Evolutionary conservation across 2,797 vertebrate species (phyloP).

Genomic region (Labeo calbasu): DNA sequence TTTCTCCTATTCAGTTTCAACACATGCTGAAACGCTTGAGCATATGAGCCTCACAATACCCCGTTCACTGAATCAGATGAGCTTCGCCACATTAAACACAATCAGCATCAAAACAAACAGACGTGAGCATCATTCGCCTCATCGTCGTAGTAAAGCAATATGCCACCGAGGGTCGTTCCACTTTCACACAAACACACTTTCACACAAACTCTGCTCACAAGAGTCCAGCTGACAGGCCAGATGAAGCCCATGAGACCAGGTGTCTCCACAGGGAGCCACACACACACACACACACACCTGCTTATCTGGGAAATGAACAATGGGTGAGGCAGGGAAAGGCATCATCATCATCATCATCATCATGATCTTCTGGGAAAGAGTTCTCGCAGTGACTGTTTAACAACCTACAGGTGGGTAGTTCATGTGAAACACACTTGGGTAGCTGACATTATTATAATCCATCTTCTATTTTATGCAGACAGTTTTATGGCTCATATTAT

Average conservation of each 20-base stretch:
- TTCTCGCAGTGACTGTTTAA: neutral
- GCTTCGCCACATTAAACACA: neutral
- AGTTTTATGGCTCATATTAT: neutral
- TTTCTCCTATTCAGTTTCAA: neutral
- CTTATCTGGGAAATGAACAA: conserved; percentile 26
- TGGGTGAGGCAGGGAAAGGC: neutral
- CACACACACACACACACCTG: conserved; percentile 48
- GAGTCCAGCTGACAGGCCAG: neutral
- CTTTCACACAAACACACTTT: conserved; percentile 58
- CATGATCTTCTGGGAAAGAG: conserved; percentile 2
- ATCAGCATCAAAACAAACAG: neutral
- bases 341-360: conserved; percentile 17
- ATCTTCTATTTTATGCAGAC: neutral
- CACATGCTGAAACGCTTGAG: neutral
- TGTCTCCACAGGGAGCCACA: conserved; percentile 66
- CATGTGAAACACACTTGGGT: neutral
- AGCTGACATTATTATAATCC: neutral
- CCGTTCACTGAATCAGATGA: neutral
- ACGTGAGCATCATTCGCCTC: neutral
- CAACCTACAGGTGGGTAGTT: neutral
- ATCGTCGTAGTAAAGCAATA: neutral
- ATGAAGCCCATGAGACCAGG: conserved; percentile 65
- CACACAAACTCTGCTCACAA: conserved; percentile 46
- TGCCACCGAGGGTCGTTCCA: conserved; percentile 32
- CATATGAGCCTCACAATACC: neutral